Base-by-base conservation (phyloP, 2,888 invertebrate species). In the Ryuthela nishihirai region DNA sequence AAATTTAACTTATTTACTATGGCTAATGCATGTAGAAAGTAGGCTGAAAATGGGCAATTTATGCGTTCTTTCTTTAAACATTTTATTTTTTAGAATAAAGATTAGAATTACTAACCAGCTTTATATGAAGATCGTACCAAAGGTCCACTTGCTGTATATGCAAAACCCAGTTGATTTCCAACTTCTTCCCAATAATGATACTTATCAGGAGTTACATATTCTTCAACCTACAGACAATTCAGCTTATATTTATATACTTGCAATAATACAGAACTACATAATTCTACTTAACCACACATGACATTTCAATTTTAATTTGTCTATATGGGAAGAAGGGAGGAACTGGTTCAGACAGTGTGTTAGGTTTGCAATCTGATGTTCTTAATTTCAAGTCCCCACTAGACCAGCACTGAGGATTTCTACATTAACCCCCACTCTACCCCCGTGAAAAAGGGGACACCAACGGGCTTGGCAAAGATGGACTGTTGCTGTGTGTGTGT, bases 61-160 rank as follows among this genome's bases (percentile, higher is more conserved):
- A 29, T 29, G 12, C 12, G 9, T 29, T 29, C 32, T 12, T 12
- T 29, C 12, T 29, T 10, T 29, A 29, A 29, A 29, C 9, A 49
- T 64, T 55, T 64, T 18, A 35, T 67, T 70, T 24, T 72, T 69
- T 53, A 74, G 73, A 50, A 83, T 84, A 47, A 91, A 73, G 65
- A n/a, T n/a, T n/a, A 85, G 71, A 91, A 90, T 75, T 87, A 89
- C 78, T 94, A 93, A 3, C 98, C 99, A n/a, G 99, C 99, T 73
- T 93, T 87, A 70, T 98, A 99, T 0, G 97, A 97, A 49, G 94
- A 95, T 35, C 98, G 77, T 0, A 99, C 98, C 6, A 99, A 79
- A 0, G 99, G 97, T 0, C 99, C 99, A 75, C 94, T 94, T 12
- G 99, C 99, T 0, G 93, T 92, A 76, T 98, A 99, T 0, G 90